These are phyloP conservation scores for Caenorhabditis uteleia DNA, from an alignment of 2,888 invertebrate genomes.

Conservation along the genomic window DNA sequence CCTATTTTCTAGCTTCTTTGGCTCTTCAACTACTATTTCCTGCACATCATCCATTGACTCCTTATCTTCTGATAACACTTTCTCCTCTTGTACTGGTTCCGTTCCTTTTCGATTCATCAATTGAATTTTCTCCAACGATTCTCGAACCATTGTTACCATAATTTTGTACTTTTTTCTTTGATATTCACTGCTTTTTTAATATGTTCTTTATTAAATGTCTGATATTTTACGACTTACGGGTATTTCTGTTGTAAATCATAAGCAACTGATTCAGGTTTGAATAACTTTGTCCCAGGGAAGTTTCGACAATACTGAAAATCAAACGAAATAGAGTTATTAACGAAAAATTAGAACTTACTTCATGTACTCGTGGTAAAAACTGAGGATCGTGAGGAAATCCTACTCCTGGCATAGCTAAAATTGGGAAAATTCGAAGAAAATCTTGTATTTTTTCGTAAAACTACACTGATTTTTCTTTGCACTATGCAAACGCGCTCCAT, in stretches of 20 bases:
- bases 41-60: slow-evolving; percentile 36
- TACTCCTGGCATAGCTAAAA: slow-evolving; percentile 16
- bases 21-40: slow-evolving; percentile 7
- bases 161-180: slow-evolving; percentile 45
- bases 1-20: slow-evolving; percentile 11
- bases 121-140: slow-evolving; percentile 31
- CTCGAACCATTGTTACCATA: slow-evolving; percentile 42
- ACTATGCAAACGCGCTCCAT: too few relatives aligned
- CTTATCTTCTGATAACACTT: neutral
- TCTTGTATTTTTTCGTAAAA: neutral
- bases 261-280: slow-evolving; percentile 44
- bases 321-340: too few relatives aligned
- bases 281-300: slow-evolving; percentile 32
- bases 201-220: neutral
- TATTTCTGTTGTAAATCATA: slow-evolving; percentile 52
- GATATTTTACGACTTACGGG: slow-evolving; percentile 36
- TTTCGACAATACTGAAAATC: slow-evolving; percentile 34
- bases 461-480: neutral
- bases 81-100: slow-evolving; percentile 11
- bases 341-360: too few relatives aligned
- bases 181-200: slow-evolving; percentile 54
- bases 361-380: slow-evolving; percentile 41
- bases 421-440: too few relatives aligned
- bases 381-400: slow-evolving; percentile 38
- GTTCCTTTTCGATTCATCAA: neutral